Evolutionary conservation across 2,797 vertebrate genomes (phyloP).

Genomic region (Choloepus didactylus): DNA sequence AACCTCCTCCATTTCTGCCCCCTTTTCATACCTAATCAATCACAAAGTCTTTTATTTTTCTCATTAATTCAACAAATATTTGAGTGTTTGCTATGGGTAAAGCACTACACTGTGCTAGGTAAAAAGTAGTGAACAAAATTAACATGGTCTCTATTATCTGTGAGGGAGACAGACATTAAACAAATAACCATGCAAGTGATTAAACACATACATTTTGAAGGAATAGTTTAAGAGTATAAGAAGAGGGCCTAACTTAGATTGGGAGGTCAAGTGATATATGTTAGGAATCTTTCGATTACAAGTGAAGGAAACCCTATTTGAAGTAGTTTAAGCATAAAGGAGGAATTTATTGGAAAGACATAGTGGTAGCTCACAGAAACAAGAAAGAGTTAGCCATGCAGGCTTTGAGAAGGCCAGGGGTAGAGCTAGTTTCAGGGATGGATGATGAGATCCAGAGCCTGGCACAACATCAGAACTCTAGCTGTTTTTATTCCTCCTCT

Average conservation of each 20-base stretch:
- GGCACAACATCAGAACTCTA: background rate
- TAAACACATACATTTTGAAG: background rate
- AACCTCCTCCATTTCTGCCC: background rate
- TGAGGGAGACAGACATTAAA: background rate
- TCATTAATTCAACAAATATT: slow-evolving; percentile 38
- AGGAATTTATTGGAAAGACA: background rate
- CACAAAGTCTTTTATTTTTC: background rate
- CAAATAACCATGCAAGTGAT: background rate
- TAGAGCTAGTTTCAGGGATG: background rate
- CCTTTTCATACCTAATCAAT: background rate
- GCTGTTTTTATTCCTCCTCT: background rate
- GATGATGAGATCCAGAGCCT: background rate
- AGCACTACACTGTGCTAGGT: background rate
- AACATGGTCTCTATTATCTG: background rate
- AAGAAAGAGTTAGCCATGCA: background rate
- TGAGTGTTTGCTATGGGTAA: background rate
- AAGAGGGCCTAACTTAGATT: background rate
- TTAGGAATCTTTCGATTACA: background rate
- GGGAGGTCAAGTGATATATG: background rate
- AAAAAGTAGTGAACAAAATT: background rate
- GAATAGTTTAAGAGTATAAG: background rate
- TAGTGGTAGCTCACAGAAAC: background rate
- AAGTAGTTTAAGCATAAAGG: background rate
- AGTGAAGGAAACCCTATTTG: background rate
- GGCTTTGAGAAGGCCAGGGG: background rate